phyloP scores from a whole-genome alignment of 2,888 invertebrate genomes.

The Drosophila fungiperda region DNA sequence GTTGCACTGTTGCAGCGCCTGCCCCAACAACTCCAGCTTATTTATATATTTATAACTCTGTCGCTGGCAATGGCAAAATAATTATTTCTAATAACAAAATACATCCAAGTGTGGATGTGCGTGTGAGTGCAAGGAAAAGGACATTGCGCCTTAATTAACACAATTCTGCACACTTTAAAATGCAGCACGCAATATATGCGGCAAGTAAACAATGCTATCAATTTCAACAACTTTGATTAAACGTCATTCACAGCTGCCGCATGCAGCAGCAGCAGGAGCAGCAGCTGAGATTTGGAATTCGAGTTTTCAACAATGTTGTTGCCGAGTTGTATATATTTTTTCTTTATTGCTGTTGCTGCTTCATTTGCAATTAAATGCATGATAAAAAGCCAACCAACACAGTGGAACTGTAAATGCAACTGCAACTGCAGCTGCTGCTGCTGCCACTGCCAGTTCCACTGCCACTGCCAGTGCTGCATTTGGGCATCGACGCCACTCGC shows the following conservation, averaged over 20 bases:
- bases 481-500: conserved; percentile 63
- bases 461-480: conserved; percentile 56
- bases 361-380: conserved; percentile 79
- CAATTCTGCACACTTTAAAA: conserved; percentile 70
- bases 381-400: conserved; percentile 48
- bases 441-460: conserved; percentile 9
- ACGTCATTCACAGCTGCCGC: conserved; percentile 74
- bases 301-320: conserved; percentile 43
- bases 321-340: conserved; percentile 50
- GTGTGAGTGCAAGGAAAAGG: neutral
- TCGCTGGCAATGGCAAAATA: conserved; percentile 40
- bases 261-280: conserved; percentile 25
- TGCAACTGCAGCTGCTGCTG: conserved; percentile 31
- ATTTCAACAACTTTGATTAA: conserved; percentile 81
- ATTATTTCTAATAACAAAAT: conserved; percentile 59
- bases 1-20: conserved; percentile 50
- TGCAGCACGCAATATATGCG: conserved; percentile 67
- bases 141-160: conserved; percentile 64
- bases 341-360: conserved; percentile 46
- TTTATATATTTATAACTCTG: conserved; percentile 63
- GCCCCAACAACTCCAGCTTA: conserved; percentile 34
- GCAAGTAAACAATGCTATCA: conserved; percentile 74
- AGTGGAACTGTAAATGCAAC: conserved; percentile 22
- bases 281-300: conserved; percentile 45
- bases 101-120: neutral